phyloP scores from a whole-genome alignment of 2,797 vertebrate genomes.

The Simalia tracyae region DNA sequence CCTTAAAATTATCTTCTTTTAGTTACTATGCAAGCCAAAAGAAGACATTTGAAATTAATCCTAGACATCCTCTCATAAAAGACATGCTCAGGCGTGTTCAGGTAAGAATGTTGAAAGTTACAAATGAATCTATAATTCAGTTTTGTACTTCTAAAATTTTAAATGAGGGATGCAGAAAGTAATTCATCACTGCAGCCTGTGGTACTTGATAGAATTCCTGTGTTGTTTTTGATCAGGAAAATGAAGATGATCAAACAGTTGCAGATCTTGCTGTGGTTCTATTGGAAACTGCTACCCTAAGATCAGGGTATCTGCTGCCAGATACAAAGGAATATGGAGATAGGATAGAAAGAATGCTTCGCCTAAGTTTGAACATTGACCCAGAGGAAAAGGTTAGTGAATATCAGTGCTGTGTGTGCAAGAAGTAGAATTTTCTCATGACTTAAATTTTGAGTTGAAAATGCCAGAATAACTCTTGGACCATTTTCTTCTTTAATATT shows the following conservation, averaged over 20 bases:
- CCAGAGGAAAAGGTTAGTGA: conserved; percentile 81
- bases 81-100: conserved; percentile 89
- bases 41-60: conserved; percentile 97
- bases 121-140: neutral
- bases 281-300: conserved; percentile 93
- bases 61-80: conserved; percentile 94
- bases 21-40: conserved; percentile 99
- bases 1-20: conserved; percentile 2
- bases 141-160: neutral
- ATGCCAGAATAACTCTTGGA: neutral
- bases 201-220: neutral
- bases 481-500: neutral
- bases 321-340: conserved; percentile 96
- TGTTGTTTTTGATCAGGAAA: conserved; percentile 71
- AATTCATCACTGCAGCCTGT: neutral
- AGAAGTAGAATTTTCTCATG: neutral
- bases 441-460: neutral
- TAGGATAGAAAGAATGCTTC: conserved; percentile 96
- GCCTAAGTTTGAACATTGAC: conserved; percentile 91
- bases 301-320: conserved; percentile 91
- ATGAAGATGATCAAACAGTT: conserved; percentile 90
- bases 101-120: conserved; percentile 70
- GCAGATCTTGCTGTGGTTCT: conserved; percentile 91
- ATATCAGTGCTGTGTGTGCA: neutral
- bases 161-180: neutral